Percentiles rank a stretch among this genome's conserved stretches.
These are phyloP conservation scores for Dilophus febrilis DNA, from an alignment of 2,888 invertebrate genomes.

Conservation along the genomic window DNA sequence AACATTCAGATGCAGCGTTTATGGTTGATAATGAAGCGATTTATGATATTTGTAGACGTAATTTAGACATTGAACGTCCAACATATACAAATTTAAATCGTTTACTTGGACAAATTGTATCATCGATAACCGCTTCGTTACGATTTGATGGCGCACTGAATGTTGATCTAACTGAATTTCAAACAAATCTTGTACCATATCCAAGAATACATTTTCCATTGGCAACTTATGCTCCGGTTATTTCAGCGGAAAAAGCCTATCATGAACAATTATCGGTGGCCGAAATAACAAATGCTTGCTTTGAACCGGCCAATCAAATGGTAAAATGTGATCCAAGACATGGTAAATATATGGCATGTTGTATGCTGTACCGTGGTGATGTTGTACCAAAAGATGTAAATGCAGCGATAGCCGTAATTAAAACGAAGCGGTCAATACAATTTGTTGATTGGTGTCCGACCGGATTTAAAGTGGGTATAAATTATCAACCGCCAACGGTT, in stretches of 20 bases:
- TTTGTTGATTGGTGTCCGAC: conserved; percentile 83
- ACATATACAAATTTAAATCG: conserved; percentile 94
- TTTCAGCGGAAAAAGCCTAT: conserved; percentile 87
- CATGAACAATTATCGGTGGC: conserved; percentile 82
- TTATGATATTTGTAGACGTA: conserved; percentile 85
- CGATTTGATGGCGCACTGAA: conserved; percentile 88
- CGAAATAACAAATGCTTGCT: conserved; percentile 90
- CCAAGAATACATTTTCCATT: conserved; percentile 93
- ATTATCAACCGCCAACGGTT: conserved; percentile 85
- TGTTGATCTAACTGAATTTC: conserved; percentile 88
- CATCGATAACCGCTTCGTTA: conserved; percentile 81
- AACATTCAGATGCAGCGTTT: conserved; percentile 92
- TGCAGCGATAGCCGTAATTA: conserved; percentile 89
- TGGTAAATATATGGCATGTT: conserved; percentile 91
- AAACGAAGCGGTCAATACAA: conserved; percentile 93
- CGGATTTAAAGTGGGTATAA: conserved; percentile 67
- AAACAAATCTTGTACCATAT: conserved; percentile 89
- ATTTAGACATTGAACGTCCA: conserved; percentile 87
- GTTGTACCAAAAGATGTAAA: conserved; percentile 93
- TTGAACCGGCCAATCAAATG: conserved; percentile 94
- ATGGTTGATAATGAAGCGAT: conserved; percentile 88
- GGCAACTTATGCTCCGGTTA: conserved; percentile 81
- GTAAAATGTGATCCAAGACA: conserved; percentile 85
- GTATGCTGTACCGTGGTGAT: conserved; percentile 88
- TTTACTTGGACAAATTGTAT: conserved; percentile 88